Base-by-base conservation (phyloP, 2,888 invertebrate species). In the Sinhomidia bicolor region DNA sequence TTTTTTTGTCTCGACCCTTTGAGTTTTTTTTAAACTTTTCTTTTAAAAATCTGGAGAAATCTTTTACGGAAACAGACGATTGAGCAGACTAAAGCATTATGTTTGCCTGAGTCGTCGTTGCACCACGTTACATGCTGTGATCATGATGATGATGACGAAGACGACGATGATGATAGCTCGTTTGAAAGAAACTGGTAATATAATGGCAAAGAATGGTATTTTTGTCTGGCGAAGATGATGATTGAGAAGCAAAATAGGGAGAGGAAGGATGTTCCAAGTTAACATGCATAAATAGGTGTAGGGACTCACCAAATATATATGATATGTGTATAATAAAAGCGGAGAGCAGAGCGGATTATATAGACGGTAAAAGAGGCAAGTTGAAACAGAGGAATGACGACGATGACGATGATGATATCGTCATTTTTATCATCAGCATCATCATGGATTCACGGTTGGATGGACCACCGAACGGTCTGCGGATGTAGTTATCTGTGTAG, bases 371-470 rank as follows among this genome's bases (percentile, higher is more conserved):
- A 71, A 71, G 17, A 44, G 41, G 14, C n/a, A 23, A 71, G 71
- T 71, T 20, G 71, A 17, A 44, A 20, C 23, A 71, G 10, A 71
- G 71, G 20, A 44, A 71, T 44, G 44, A 5, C n/a, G n/a, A n/a
- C n/a, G 23, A 71, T 12, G 44, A 71, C 23, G 41, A 68, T 68
- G 17, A 10, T 44, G 23, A 20, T 71, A 36, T 71, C 71, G 14
- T 71, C 71, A 12, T 71, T 44, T 12, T 71, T n/a, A n/a, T 62
- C 62, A 5, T 6, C 62, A 41, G 62, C 47, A 29, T 81, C 81
- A 79, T 62, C 26, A 81, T 65, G 26, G 62, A 65, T 81, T 81
- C 81, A 79, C 57, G 79, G 81, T 65, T 62, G 81, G 26, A 62
- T 62, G 79, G 79, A 79, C 57, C 20, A 60, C 26, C 78, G 47